Evolutionary conservation across 2,888 invertebrate species (phyloP).

Genomic region (Drosophila mimetica): DNA sequence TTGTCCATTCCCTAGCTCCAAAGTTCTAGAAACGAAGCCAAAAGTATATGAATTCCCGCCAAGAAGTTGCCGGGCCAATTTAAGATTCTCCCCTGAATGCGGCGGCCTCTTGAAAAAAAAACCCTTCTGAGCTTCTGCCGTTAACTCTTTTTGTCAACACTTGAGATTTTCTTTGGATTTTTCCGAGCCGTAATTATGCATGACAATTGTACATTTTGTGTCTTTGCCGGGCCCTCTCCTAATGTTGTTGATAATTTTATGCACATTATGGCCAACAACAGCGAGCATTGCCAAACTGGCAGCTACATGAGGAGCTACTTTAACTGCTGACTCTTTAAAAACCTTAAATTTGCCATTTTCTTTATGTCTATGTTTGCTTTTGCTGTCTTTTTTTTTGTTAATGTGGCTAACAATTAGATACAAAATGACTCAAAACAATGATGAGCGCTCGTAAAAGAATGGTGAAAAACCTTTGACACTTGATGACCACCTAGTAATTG

Average conservation of each 20-base stretch:
- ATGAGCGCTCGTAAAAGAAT: slow-evolving; percentile 1
- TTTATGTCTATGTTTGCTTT: slow-evolving; percentile 41
- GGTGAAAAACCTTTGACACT: slow-evolving; percentile 41
- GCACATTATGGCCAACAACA: slow-evolving; percentile 67
- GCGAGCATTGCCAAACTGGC: slow-evolving; percentile 57
- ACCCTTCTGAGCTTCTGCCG: slow-evolving; percentile 17
- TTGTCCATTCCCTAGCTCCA: slow-evolving; percentile 24
- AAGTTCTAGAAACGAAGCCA: slow-evolving; percentile 18
- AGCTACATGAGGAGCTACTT: slow-evolving; percentile 57
- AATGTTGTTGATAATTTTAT: slow-evolving; percentile 67
- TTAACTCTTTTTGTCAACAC: slow-evolving; percentile 41
- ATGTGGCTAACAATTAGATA: slow-evolving; percentile 74
- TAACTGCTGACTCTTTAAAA: slow-evolving; percentile 76
- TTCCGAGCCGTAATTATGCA: slow-evolving; percentile 70
- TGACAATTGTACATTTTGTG: slow-evolving; percentile 61
- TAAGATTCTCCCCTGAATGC: slow-evolving; percentile 5
- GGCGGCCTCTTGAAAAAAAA: slow-evolving; percentile 12
- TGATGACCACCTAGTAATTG: slow-evolving; percentile 51
- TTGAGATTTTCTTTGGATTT: slow-evolving; percentile 56
- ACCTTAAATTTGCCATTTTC: slow-evolving; percentile 56
- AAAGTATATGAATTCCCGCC: slow-evolving; percentile 7
- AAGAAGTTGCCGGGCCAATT: slow-evolving; percentile 21
- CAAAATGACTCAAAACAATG: slow-evolving; percentile 54
- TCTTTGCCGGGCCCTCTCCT: slow-evolving; percentile 17
- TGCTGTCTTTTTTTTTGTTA: slow-evolving; percentile 26